These are phyloP conservation scores for Nomada fucata DNA, from an alignment of 2,888 invertebrate genomes.

Conservation along the genomic window DNA sequence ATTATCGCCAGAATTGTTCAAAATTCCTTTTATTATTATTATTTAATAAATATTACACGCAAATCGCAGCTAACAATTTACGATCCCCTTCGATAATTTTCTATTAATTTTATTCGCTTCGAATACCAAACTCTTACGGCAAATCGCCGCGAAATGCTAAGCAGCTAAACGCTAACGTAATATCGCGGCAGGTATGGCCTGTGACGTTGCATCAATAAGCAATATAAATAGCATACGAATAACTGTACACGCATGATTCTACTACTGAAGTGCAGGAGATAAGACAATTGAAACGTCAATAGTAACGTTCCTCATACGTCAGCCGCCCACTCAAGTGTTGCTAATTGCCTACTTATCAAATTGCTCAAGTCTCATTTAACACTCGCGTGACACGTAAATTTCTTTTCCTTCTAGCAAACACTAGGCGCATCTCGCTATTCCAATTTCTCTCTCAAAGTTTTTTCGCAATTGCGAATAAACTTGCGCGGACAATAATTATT, in stretches of 20 bases:
- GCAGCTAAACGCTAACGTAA: constrained; percentile 2
- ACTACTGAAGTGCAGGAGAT: not conserved
- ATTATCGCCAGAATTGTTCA: no score
- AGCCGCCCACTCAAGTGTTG: not conserved
- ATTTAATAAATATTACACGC: no score
- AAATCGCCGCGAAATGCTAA: not conserved
- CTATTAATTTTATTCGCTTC: not conserved
- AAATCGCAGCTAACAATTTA: not conserved
- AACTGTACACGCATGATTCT: not conserved
- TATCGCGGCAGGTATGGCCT: not conserved
- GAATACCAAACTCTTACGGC: not conserved
- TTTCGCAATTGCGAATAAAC: no score
- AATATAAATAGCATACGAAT: constrained; percentile 4
- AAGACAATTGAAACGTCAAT: not conserved
- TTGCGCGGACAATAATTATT: no score
- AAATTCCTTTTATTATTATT: no score
- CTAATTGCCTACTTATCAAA: no score
- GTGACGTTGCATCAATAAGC: constrained; percentile 12
- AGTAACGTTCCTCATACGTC: not conserved
- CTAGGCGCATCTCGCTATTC: no score
- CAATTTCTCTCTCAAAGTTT: no score
- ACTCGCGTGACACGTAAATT: no score
- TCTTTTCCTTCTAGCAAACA: no score
- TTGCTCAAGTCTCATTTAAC: no score
- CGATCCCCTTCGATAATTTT: not conserved